These are phyloP conservation scores for Watsonalla binaria DNA, from an alignment of 2,888 invertebrate species.

Conservation along the genomic window DNA sequence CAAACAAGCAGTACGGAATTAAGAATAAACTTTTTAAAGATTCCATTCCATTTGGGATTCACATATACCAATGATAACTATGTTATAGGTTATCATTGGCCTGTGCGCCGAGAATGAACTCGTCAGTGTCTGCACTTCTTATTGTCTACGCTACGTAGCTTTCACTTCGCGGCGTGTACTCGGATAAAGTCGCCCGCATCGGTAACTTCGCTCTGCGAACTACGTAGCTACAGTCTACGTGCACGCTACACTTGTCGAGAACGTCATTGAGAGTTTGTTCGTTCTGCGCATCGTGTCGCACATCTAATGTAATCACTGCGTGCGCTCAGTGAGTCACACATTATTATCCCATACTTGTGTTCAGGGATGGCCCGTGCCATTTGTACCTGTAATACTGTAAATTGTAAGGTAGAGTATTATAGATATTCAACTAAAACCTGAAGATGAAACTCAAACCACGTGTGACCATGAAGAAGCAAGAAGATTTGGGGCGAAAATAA, in stretches of 20 bases:
- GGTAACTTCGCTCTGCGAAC: constrained; percentile 72
- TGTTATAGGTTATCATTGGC: constrained; percentile 80
- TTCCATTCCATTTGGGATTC: constrained; percentile 61
- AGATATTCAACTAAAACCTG: neutral
- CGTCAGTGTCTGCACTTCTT: constrained; percentile 78
- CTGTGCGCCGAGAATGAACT: constrained; percentile 77
- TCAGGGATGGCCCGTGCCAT: constrained; percentile 42
- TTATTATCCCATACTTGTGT: constrained; percentile 70
- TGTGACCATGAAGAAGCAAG: neutral
- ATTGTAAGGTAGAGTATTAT: neutral
- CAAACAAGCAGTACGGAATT: neutral
- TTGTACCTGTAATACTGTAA: neutral
- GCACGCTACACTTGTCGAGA: constrained; percentile 68
- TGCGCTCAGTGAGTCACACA: constrained; percentile 77
- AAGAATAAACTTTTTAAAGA: constrained; percentile 35
- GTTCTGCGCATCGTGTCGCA: constrained; percentile 66
- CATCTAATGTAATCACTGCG: constrained; percentile 76
- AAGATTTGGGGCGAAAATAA: neutral
- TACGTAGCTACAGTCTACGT: constrained; percentile 73
- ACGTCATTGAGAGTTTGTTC: constrained; percentile 69
- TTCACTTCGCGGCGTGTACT: constrained; percentile 74
- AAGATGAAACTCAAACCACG: neutral
- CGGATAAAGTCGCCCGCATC: constrained; percentile 70
- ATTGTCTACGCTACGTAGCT: constrained; percentile 78
- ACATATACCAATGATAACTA: constrained; percentile 78